Evolutionary conservation across 2,888 invertebrate species (phyloP).

Genomic region (Formica aserva): DNA sequence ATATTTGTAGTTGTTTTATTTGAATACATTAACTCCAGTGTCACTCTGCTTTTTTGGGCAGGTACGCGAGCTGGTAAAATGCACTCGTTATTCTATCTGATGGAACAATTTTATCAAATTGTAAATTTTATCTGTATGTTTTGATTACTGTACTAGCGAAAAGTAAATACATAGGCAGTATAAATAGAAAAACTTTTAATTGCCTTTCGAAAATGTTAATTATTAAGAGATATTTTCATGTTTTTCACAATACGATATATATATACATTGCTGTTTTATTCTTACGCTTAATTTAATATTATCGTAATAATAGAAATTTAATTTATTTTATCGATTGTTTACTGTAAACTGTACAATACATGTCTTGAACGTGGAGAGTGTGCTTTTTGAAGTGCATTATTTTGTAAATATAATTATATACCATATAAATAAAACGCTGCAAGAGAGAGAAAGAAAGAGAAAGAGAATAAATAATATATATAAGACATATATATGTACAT

Average conservation of each 20-base stretch:
- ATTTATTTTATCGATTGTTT: not conserved
- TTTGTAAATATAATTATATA: not conserved
- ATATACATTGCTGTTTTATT: slow-evolving; percentile 7
- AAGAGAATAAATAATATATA: no score
- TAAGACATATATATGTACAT: no score
- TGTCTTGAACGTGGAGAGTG: not conserved
- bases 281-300: not conserved
- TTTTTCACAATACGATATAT: not conserved
- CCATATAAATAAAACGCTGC: not conserved
- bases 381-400: not conserved
- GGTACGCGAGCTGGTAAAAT: not conserved
- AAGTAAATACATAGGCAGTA: not conserved
- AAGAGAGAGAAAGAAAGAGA: not conserved
- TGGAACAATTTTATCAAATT: slow-evolving; percentile 17
- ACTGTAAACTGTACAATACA: not conserved
- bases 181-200: not conserved
- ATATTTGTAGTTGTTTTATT: slow-evolving; percentile 27
- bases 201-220: slow-evolving; percentile 6
- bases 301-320: not conserved
- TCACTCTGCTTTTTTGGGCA: slow-evolving; percentile 1
- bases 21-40: not conserved
- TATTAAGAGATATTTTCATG: not conserved
- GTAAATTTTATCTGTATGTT: not conserved
- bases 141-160: not conserved
- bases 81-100: not conserved